Conservation (phyloP, 2,888 invertebrate species). For the Exephanes ischioxanthus region DNA sequence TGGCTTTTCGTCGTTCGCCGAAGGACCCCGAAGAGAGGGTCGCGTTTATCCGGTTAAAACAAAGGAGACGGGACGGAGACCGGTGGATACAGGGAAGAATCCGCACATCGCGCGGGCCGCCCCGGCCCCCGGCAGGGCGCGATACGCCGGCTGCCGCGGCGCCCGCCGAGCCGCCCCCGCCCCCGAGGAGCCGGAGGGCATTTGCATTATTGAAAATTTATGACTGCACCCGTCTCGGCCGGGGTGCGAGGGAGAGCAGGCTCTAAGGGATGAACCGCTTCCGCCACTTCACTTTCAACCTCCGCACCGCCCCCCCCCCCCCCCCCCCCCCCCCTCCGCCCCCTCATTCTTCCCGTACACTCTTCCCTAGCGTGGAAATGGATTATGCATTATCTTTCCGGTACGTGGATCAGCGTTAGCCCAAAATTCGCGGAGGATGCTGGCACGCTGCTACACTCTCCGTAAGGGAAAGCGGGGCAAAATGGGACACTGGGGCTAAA, state of each 20-base stretch:
- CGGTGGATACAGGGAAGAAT: slow-evolving; percentile 13
- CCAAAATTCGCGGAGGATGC: slow-evolving; percentile 74
- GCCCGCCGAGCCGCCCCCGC: not conserved
- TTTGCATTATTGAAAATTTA: slow-evolving; percentile 84
- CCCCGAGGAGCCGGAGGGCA: slow-evolving; percentile 68
- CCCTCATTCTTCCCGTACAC: slow-evolving; percentile 60
- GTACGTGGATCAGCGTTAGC: slow-evolving; percentile 83
- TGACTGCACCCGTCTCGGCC: slow-evolving; percentile 77
- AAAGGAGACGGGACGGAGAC: slow-evolving; percentile 24
- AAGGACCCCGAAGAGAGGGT: slow-evolving; percentile 34
- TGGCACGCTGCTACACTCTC: not conserved
- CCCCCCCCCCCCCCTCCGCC: slow-evolving; percentile 21
- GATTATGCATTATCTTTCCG: slow-evolving; percentile 84
- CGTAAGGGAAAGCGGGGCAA: not conserved
- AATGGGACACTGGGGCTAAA: too few species aligned
- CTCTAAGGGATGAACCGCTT: slow-evolving; percentile 52
- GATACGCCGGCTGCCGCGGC: not conserved
- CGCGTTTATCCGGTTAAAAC: slow-evolving; percentile 51
- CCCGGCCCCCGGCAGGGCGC: not conserved
- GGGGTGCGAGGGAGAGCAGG: slow-evolving; percentile 35
- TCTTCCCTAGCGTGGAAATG: slow-evolving; percentile 78
- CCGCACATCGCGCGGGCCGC: slow-evolving; percentile 7
- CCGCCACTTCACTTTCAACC: slow-evolving; percentile 51
- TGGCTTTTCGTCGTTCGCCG: slow-evolving; percentile 58
- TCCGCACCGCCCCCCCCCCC: slow-evolving; percentile 27